Evolutionary conservation across 1,140 invertebrate species (phyloP), one percentile per base, ranked within the genome.

Genomic region (Drosophila hydei): DNA sequence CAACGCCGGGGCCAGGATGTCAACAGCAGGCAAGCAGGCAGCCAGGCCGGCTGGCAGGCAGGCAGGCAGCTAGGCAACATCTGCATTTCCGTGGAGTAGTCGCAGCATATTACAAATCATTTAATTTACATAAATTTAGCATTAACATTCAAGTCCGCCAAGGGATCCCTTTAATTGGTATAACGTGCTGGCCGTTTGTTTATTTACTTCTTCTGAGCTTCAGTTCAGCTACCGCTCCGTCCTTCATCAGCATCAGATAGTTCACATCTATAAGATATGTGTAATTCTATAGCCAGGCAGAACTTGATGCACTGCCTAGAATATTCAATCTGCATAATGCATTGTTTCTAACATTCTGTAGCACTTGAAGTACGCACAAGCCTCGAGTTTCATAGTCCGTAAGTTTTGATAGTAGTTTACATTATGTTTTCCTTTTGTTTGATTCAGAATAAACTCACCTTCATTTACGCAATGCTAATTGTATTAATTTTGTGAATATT

Each of bases 81-180:
- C 72, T 75, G 72, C 60, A 64, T 63, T 70, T 64, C 67, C 54
- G 71, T 63, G 58, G 23, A 21, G 45, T 4, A 55, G 30, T 58
- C 63, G 33, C 25, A 68, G 69, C 70, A 72, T 72, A 72, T 72
- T 72, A 61, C 69, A 75, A 75, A 75, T 75, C 69, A 72, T 67
- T 72, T 75, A 30, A 75, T 75, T 75, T 72, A 55, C 72, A 75
- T 75, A 75, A 75, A 75, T 75, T 72, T 30, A 36, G 38, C 72
- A 75, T 75, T 75, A 72, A 52, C 63, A 72, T 68, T 60, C 70
- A 48, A 50, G 40, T 48, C 48, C 55, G 18, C 18, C 9, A 25
- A 9, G 70, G 38, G 18, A 72, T 52, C 42, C 55, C 36, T 61
- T 69, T 70, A 62, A 70, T 62, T 70, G 71, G 65, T 58, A 62